phyloP scores from a whole-genome alignment of 2,113 vertebrate genomes.

The Toxotes chatareus region DNA sequence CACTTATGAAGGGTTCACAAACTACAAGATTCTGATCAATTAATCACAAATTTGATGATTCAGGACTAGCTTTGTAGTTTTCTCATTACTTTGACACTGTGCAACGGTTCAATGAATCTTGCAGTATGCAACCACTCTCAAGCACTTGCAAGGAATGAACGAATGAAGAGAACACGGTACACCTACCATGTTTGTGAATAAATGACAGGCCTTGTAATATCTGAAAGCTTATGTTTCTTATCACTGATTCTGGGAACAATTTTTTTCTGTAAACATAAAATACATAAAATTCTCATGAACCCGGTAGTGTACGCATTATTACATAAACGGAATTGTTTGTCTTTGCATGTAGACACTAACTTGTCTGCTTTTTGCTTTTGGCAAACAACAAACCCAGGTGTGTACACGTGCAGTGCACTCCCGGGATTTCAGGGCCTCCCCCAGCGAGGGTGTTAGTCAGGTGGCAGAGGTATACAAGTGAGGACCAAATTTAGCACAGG shows the following conservation, averaged over 20 bases:
- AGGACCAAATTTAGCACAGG: background rate
- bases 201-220: constrained; percentile 98
- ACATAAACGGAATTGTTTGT: constrained; percentile 16
- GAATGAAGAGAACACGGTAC: constrained; percentile 34
- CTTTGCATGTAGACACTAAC: background rate
- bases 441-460: background rate
- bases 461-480: background rate
- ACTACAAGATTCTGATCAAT: constrained; percentile 56
- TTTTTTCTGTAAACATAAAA: constrained; percentile 92
- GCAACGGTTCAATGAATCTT: constrained; percentile 59
- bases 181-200: constrained; percentile 99
- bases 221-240: constrained; percentile 99
- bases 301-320: constrained; percentile 2
- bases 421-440: constrained; percentile 12
- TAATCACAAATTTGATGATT: background rate
- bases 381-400: background rate
- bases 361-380: constrained; percentile 7
- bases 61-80: background rate
- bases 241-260: constrained; percentile 96
- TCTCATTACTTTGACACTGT: background rate
- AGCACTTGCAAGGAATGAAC: constrained; percentile 31
- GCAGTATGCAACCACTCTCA: constrained; percentile 54
- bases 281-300: constrained; percentile 59
- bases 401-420: background rate
- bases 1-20: constrained; percentile 43